A percentile compares a stretch with the other conserved stretches of the same genome.
These are phyloP conservation scores for Forbesichthys papilliferus DNA, from an alignment of 2,113 vertebrate species.

Conservation along the genomic window DNA sequence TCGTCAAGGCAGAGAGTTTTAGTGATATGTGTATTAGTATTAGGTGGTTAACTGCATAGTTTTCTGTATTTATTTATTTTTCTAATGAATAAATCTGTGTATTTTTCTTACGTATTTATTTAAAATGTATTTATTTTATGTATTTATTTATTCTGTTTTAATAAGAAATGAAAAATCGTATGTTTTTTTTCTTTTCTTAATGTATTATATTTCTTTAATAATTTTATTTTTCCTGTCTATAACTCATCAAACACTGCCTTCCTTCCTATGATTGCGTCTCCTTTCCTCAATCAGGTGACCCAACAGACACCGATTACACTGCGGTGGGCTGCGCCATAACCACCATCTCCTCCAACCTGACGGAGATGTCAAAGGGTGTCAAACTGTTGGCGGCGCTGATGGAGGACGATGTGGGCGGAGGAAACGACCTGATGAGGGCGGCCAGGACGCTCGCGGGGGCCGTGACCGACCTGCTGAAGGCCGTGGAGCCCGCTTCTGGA, in stretches of 20 bases:
- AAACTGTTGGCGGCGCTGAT: constrained; percentile 95
- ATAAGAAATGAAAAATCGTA: neutral
- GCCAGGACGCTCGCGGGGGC: constrained; percentile 91
- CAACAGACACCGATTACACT: constrained; percentile 94
- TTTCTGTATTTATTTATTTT: neutral
- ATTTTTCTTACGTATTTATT: too few species aligned
- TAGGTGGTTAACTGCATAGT: neutral
- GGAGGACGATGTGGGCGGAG: constrained; percentile 94
- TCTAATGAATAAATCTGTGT: too few species aligned
- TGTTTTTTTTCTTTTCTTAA: neutral
- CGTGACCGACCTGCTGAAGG: constrained; percentile 93
- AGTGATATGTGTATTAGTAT: too few species aligned
- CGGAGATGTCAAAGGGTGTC: constrained; percentile 98
- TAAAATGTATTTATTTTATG: too few species aligned
- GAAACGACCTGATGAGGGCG: constrained; percentile 91
- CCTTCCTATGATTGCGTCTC: neutral
- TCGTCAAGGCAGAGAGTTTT: neutral
- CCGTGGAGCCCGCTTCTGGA: constrained; percentile 93
- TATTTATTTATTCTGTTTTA: too few species aligned
- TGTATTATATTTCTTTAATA: neutral
- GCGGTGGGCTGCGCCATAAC: constrained; percentile 98
- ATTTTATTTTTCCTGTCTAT: neutral
- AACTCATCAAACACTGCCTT: neutral
- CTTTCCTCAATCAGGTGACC: constrained; percentile 82
- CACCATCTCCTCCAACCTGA: constrained; percentile 98